Conservation (phyloP, 2,797 vertebrate genomes). For the Anniella stebbinsi region DNA sequence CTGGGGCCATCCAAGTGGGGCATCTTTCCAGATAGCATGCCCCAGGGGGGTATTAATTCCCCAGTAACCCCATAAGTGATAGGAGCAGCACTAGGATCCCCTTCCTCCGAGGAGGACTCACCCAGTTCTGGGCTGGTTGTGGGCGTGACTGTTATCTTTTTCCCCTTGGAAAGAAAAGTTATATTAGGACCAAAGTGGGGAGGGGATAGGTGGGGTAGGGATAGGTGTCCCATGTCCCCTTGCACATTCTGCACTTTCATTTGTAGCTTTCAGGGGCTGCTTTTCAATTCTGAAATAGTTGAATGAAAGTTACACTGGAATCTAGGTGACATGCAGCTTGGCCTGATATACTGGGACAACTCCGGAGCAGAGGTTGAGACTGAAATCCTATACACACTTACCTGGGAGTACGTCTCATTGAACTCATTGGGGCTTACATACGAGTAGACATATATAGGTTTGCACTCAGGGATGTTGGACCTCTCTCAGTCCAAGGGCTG, state of each 20-base stretch:
- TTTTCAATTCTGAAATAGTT: background rate
- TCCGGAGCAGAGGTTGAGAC: background rate
- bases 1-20: background rate
- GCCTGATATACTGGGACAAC: background rate
- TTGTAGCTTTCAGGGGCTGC: background rate
- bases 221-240: background rate
- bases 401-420: background rate
- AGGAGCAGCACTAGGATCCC: background rate
- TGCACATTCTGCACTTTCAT: background rate
- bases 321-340: background rate
- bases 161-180: background rate
- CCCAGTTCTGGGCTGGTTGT: no score
- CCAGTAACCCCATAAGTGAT: background rate
- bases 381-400: background rate
- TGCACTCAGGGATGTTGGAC: background rate
- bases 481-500: background rate
- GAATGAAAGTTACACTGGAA: background rate
- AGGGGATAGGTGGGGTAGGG: no score
- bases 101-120: background rate
- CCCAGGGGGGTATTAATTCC: background rate
- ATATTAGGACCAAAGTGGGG: no score
- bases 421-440: background rate
- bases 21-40: background rate
- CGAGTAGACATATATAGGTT: background rate
- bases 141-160: no score